These are phyloP conservation scores for Lucilia sericata DNA, from an alignment of 1,140 invertebrate genomes.

Conservation along the genomic window DNA sequence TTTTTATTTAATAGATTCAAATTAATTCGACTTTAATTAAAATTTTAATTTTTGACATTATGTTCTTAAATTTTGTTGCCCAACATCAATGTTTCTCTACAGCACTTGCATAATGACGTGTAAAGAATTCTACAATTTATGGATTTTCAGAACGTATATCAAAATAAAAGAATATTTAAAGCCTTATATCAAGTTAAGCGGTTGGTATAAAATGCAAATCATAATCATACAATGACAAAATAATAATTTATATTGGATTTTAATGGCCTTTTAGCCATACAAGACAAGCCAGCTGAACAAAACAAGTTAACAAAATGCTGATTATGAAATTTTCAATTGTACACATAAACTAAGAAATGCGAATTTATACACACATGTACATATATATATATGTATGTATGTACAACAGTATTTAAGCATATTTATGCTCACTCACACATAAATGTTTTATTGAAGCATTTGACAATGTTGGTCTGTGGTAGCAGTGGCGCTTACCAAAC, in stretches of 20 bases:
- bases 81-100: too few relatives aligned
- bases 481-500: neutral
- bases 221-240: neutral
- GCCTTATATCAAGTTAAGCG: too few relatives aligned
- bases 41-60: too few relatives aligned
- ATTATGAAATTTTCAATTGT: slow-evolving; percentile 2
- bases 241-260: slow-evolving; percentile 11
- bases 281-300: neutral
- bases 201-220: neutral
- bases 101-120: too few relatives aligned
- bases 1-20: too few relatives aligned
- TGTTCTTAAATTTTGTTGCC: too few relatives aligned
- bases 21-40: too few relatives aligned
- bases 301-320: slow-evolving; percentile 4
- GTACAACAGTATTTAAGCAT: neutral
- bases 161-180: too few relatives aligned
- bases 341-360: neutral
- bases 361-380: neutral
- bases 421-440: neutral
- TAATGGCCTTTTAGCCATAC: neutral
- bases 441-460: slow-evolving; percentile 6
- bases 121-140: too few relatives aligned
- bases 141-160: too few relatives aligned
- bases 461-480: neutral
- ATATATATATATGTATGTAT: neutral